Evolutionary conservation across 1,140 invertebrate species (phyloP).

Genomic region (Pachypsylla venusta): DNA sequence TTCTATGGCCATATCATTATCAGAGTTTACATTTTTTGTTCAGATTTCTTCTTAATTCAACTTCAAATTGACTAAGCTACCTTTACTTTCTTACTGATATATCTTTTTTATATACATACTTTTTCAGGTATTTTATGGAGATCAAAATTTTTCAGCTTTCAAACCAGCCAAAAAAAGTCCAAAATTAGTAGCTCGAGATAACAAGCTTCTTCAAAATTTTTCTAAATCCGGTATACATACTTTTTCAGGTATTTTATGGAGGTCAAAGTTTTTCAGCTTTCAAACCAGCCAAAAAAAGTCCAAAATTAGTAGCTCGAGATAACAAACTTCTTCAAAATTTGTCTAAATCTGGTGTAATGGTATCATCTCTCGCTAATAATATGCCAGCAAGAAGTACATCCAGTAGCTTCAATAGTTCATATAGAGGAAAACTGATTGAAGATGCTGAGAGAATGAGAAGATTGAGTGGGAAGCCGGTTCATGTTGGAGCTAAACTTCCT

Average conservation of each 20-base stretch:
- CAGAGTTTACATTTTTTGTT: no score
- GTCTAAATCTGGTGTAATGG: slow-evolving; percentile 19
- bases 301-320: slow-evolving; percentile 39
- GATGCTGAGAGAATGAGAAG: slow-evolving; percentile 18
- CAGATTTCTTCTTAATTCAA: no score
- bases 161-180: slow-evolving; percentile 39
- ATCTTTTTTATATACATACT: no score
- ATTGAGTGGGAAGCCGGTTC: slow-evolving; percentile 5
- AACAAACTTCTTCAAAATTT: slow-evolving; percentile 27
- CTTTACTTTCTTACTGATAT: no score
- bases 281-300: slow-evolving; percentile 38
- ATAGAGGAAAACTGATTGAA: slow-evolving; percentile 12
- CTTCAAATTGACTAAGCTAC: no score
- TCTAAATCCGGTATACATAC: slow-evolving; percentile 22
- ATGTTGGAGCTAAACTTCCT: neutral
- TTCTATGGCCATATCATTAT: no score
- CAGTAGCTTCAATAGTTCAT: neutral
- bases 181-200: slow-evolving; percentile 39
- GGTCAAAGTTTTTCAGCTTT: slow-evolving; percentile 44
- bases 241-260: slow-evolving; percentile 41
- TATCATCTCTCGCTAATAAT: neutral
- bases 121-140: slow-evolving; percentile 43
- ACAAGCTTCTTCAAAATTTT: slow-evolving; percentile 27
- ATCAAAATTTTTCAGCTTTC: slow-evolving; percentile 42
- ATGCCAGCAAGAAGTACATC: neutral